Conservation (phyloP, 2,113 vertebrate species). For the Pterophyllum scalare region DNA sequence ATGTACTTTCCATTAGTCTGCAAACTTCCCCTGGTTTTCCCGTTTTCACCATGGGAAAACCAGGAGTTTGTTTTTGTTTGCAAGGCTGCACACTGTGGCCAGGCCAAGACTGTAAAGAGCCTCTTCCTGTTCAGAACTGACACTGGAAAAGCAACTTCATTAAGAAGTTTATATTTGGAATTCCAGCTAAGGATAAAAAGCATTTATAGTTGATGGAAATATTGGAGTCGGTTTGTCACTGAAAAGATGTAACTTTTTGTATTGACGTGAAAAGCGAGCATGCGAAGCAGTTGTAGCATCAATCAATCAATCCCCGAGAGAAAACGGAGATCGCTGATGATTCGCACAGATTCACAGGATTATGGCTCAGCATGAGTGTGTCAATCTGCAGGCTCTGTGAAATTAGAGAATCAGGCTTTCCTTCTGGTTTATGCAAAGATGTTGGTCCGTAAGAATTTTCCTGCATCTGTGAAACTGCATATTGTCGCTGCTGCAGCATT, state of each 20-base stretch:
- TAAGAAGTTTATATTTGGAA: not conserved
- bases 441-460: not conserved
- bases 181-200: not conserved
- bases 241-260: not conserved
- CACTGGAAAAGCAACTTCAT: not conserved
- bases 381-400: not conserved
- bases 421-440: not conserved
- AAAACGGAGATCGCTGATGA: slow-evolving; percentile 1
- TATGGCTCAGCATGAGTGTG: slow-evolving; percentile 43
- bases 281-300: not conserved
- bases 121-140: not conserved
- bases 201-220: not conserved
- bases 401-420: slow-evolving; percentile 13
- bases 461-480: not conserved
- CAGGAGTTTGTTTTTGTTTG: slow-evolving; percentile 6
- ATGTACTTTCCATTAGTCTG: too few species aligned
- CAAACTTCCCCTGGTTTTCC: too few species aligned
- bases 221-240: not conserved
- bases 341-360: slow-evolving; percentile 23
- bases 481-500: not conserved
- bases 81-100: not conserved
- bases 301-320: not conserved
- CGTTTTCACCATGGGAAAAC: not conserved
- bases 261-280: not conserved
- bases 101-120: not conserved